Evolutionary conservation across 2,888 invertebrate species (phyloP).

Genomic region (Heteropelma amictum): DNA sequence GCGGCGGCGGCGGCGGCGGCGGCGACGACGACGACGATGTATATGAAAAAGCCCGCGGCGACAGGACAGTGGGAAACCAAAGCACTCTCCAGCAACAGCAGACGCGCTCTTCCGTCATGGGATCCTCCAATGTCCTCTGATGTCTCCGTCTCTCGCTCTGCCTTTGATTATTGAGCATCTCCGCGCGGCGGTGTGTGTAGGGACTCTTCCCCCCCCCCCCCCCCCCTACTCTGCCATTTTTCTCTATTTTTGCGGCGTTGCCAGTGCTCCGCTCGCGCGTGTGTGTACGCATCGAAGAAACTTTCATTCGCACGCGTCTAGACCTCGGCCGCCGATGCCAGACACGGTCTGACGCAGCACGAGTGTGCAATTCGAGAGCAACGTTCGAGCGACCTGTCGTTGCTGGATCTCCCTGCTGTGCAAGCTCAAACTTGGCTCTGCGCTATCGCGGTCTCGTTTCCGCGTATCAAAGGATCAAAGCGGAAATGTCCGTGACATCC

Average conservation of each 20-base stretch:
- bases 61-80: conserved; percentile 36
- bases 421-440: neutral
- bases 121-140: conserved; percentile 35
- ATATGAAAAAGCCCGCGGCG: conserved; percentile 42
- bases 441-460: conserved; percentile 30
- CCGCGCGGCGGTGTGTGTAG: too few species aligned
- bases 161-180: too few species aligned
- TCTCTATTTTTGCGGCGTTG: conserved; percentile 20
- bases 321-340: too few species aligned
- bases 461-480: conserved; percentile 49
- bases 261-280: neutral
- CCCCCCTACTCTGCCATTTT: conserved; percentile 21
- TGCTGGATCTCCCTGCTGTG: too few species aligned
- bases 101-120: too few species aligned
- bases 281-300: neutral
- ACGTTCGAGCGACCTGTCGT: neutral
- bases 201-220: neutral
- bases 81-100: conserved; percentile 25
- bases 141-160: neutral
- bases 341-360: neutral
- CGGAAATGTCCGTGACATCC: conserved; percentile 43
- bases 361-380: neutral
- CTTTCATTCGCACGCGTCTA: too few species aligned
- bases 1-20: too few species aligned
- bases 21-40: too few species aligned